These are phyloP conservation scores for Liopterus haemorrhoidalis DNA, from an alignment of 2,888 invertebrate species.

Conservation along the genomic window DNA sequence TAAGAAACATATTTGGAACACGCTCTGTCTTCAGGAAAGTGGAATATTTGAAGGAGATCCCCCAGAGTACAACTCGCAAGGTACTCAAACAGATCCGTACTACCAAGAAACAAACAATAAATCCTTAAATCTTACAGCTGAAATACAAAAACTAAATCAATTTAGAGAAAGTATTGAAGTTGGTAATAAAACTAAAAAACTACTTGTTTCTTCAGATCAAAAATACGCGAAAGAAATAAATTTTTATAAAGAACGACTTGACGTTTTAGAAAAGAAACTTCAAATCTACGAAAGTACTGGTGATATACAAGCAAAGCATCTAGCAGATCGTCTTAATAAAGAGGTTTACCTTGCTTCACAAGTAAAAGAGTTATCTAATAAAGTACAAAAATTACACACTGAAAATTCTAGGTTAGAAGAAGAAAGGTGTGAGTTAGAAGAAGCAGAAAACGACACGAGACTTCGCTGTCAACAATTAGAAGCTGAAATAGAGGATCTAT, in stretches of 20 bases:
- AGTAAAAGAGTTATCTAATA: constrained; percentile 46
- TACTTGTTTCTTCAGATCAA: constrained; percentile 39
- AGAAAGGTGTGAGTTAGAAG: constrained; percentile 67
- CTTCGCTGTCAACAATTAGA: constrained; percentile 52
- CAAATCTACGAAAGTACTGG: constrained; percentile 61
- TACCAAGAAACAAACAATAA: too few relatives aligned
- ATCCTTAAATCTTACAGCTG: constrained; percentile 48
- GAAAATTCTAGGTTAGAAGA: constrained; percentile 63
- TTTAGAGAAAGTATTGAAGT: constrained; percentile 57
- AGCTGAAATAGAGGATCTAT: constrained; percentile 28
- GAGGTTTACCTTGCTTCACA: constrained; percentile 53
- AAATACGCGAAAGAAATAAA: constrained; percentile 31
- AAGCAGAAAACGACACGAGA: constrained; percentile 69
- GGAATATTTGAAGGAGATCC: constrained; percentile 62
- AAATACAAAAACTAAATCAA: constrained; percentile 59
- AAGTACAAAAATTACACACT: constrained; percentile 55
- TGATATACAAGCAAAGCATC: constrained; percentile 55
- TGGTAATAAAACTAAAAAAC: constrained; percentile 38
- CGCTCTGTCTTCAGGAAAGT: constrained; percentile 62
- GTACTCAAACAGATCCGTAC: constrained; percentile 56
- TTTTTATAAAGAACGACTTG: constrained; percentile 61
- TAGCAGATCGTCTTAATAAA: constrained; percentile 58
- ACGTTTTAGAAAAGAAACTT: constrained; percentile 59
- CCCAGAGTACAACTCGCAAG: constrained; percentile 47
- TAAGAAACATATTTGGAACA: constrained; percentile 48